Percentiles rank a stretch among this genome's conserved stretches.
Conservation (phyloP, 2,888 invertebrate species). For the Apotomis betuletana region DNA sequence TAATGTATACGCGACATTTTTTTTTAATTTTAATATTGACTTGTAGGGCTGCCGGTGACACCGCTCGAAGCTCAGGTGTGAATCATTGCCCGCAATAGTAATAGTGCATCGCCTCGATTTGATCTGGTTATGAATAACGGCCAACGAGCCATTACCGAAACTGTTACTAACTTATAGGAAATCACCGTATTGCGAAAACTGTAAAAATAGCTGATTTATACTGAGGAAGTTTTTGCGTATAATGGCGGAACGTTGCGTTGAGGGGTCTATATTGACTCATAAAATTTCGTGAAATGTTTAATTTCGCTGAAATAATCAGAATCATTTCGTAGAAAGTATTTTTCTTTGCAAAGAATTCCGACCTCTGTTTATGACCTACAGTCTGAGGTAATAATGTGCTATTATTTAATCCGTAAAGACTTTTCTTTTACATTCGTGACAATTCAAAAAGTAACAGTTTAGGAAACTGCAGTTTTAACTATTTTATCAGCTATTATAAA, state of each 20-base stretch:
- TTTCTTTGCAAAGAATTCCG: no score
- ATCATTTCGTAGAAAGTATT: no score
- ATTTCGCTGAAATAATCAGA: no score
- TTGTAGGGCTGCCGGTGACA: slow-evolving; percentile 26
- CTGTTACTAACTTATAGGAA: not conserved
- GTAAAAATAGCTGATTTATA: not conserved
- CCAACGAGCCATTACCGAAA: slow-evolving; percentile 14
- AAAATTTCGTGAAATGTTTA: no score
- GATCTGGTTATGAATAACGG: slow-evolving; percentile 39
- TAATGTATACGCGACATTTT: not conserved
- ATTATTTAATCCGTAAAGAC: no score
- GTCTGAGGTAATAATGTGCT: no score
- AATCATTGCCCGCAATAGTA: slow-evolving; percentile 32
- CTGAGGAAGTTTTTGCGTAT: not conserved
- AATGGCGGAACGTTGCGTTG: not conserved
- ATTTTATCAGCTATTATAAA: not conserved
- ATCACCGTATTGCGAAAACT: not conserved
- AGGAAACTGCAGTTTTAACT: no score
- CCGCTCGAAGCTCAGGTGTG: slow-evolving; percentile 20
- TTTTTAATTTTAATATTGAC: not conserved
- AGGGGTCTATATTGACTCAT: no score
- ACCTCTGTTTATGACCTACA: no score
- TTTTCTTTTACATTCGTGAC: no score
- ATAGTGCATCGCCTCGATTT: slow-evolving; percentile 27
- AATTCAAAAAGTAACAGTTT: no score